Conservation (phyloP, 2,888 invertebrate species). For the Platerodrilus igneus region DNA sequence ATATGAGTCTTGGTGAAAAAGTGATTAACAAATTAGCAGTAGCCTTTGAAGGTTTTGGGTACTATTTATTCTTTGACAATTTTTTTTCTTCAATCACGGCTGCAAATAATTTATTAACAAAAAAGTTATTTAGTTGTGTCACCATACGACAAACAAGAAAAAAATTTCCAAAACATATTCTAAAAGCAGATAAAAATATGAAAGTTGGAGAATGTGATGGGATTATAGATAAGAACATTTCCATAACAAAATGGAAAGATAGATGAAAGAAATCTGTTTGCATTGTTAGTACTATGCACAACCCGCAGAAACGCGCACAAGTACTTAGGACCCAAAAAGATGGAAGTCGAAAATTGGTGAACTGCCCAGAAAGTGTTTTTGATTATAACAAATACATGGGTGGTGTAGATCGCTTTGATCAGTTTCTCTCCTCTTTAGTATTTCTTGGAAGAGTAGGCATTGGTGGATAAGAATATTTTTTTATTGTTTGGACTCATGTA, state of each 20-base stretch:
- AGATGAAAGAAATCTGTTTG: too few species aligned
- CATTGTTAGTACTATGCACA: not conserved
- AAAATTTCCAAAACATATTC: not conserved
- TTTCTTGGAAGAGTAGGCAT: not conserved
- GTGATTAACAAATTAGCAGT: slow-evolving; percentile 10
- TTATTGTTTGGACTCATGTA: not conserved
- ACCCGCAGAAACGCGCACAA: too few species aligned
- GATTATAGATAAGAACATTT: not conserved
- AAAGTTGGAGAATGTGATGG: not conserved
- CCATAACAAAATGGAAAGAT: not conserved
- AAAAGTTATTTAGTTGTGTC: not conserved
- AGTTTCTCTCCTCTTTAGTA: not conserved
- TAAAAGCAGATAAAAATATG: too few species aligned
- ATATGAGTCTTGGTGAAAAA: slow-evolving; percentile 8
- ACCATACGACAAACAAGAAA: slow-evolving; percentile 1
- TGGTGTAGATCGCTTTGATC: not conserved
- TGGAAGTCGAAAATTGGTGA: not conserved
- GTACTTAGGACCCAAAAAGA: not conserved
- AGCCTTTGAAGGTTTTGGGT: too few species aligned
- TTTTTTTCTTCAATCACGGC: too few species aligned
- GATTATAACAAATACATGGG: too few species aligned
- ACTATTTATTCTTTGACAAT: too few species aligned
- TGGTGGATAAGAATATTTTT: not conserved
- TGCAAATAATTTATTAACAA: not conserved
- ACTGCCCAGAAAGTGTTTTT: not conserved